Evolutionary conservation across 2,113 vertebrate genomes (phyloP).

Genomic region (Clarias macrocephalus): DNA sequence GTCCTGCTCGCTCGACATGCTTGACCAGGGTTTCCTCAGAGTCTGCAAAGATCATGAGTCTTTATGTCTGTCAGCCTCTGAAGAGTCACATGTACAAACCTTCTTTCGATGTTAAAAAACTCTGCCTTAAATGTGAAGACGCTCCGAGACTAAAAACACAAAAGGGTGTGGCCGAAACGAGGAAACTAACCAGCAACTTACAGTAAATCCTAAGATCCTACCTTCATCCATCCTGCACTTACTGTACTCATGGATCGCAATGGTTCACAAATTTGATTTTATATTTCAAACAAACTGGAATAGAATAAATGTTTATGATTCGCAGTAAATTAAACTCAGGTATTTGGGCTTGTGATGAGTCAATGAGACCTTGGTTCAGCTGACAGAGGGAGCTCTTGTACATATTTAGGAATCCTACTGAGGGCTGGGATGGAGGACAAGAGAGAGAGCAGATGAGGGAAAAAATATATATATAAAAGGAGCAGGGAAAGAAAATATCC

Average conservation of each 20-base stretch:
- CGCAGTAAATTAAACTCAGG: background rate
- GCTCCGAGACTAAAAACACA: background rate
- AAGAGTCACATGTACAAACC: background rate
- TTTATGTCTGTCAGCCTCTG: background rate
- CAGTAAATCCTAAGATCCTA: background rate
- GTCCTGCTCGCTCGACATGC: conserved; percentile 23
- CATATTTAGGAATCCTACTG: background rate
- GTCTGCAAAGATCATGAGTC: background rate
- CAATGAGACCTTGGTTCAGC: background rate
- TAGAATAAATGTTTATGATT: background rate
- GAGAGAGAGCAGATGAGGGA: background rate
- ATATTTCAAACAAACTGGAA: background rate
- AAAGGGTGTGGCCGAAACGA: background rate
- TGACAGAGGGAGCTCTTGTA: conserved; percentile 12
- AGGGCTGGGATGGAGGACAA: background rate
- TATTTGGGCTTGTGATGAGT: too few species aligned
- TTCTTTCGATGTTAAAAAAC: background rate
- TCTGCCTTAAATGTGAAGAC: background rate
- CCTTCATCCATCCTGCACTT: background rate
- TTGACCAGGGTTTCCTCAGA: background rate
- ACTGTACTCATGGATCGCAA: background rate
- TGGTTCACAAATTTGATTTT: background rate
- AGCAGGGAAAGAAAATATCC: background rate
- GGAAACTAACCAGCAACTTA: background rate
- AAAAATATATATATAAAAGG: background rate